A percentile compares a stretch with the other conserved stretches of the same genome.
Conservation (phyloP, 2,797 vertebrate species). For the Silurus lanzhouensis region DNA sequence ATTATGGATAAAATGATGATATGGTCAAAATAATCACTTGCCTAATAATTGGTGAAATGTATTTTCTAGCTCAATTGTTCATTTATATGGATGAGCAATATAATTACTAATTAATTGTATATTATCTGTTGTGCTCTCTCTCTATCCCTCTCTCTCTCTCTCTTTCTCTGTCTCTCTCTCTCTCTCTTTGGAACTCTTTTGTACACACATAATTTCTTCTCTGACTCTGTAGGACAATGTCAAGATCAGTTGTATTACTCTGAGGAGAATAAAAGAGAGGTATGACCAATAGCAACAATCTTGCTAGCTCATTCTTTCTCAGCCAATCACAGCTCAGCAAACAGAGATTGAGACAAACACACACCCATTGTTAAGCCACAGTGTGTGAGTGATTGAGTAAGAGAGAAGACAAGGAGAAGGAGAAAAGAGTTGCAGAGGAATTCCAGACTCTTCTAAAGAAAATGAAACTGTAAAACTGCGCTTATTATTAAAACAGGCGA, state of each 20-base stretch:
- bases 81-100: background rate
- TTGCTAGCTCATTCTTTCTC: background rate
- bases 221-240: background rate
- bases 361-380: slow-evolving; percentile 44
- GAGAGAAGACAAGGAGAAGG: background rate
- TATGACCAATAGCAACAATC: background rate
- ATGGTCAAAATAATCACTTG: too few relatives aligned
- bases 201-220: background rate
- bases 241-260: background rate
- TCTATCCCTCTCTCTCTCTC: background rate
- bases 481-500: background rate
- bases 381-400: slow-evolving; percentile 2
- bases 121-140: background rate
- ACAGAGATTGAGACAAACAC: slow-evolving; percentile 46
- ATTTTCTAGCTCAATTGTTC: background rate
- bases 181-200: background rate
- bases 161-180: background rate
- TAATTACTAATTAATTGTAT: background rate
- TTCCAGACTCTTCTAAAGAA: background rate
- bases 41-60: too few relatives aligned
- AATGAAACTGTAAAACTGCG: background rate
- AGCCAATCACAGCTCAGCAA: slow-evolving; percentile 48
- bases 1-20: too few relatives aligned
- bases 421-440: background rate
- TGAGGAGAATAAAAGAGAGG: background rate